Base-by-base conservation (phyloP, 2,113 vertebrate genomes). In the Melanerpes aurifrons region DNA sequence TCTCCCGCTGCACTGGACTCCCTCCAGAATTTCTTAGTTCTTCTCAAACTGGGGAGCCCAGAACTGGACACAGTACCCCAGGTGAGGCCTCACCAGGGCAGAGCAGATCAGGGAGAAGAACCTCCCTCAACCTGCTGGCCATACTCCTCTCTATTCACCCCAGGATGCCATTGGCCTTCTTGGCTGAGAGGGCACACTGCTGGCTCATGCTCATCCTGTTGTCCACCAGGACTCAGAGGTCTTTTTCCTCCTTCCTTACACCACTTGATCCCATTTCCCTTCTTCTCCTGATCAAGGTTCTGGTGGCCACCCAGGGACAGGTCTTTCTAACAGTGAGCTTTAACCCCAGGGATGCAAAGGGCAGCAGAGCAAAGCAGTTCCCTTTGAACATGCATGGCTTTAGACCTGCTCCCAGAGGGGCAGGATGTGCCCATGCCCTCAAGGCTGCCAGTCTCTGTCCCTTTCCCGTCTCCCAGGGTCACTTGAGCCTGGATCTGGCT, bases 381-480 rank as follows among this genome's bases (percentile, higher is more conserved):
- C 6, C 17, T 4, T 48, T 28, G 70, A 69, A 59, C 2, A 3
- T 2, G 13, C 15, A 1, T 0, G 10, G n/a, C 50, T 89, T 82
- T 66, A 90, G 85, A 66, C 4, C 4, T 8, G 9, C 2, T 61
- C 47, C 73, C 28, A 9, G n/a, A 63, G 20, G 53, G 25, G 35
- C 22, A 73, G 57, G n/a, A 45, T 26, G 21, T 35, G 29, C 15
- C 76, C 24, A 0, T 71, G 69, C 15, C 58, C 48, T 54, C 83
- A 86, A 76, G 93, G 91, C 77, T 93, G 89, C 70, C 73, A 74
- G 83, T 4, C 0, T 28, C 47, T 59, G 35, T 86, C 68, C 63
- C 73, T 86, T 73, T 85, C 58, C 54, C 93, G 64, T 96, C 93
- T 84, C 69, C 90, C 90, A 67, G 86, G 56, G 54, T 84, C 1